A percentile compares a stretch with the other conserved stretches of the same genome.
Evolutionary conservation across 2,888 invertebrate genomes (phyloP).

Genomic region (Ophioninae sp.): DNA sequence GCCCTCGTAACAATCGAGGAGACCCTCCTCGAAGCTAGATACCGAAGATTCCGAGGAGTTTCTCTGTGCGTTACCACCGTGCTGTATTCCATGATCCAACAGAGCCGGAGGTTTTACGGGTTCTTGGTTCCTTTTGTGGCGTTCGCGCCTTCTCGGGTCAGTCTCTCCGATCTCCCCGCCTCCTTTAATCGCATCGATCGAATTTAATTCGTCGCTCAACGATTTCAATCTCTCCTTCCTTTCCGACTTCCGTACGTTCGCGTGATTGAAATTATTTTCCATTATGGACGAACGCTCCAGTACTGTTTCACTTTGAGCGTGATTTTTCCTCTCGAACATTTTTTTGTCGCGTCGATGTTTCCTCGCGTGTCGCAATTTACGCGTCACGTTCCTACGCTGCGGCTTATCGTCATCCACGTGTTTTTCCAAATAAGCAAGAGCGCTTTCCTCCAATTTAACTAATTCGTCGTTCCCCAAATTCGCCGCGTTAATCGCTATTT

Average conservation of each 20-base stretch:
- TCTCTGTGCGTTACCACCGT: slow-evolving; percentile 87
- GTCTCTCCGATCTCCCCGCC: slow-evolving; percentile 56
- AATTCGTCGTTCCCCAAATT: slow-evolving; percentile 35
- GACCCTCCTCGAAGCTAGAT: slow-evolving; percentile 91
- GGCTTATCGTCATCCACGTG: slow-evolving; percentile 56
- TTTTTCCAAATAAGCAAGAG: slow-evolving; percentile 65
- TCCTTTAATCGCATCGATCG: slow-evolving; percentile 28
- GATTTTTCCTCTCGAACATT: slow-evolving; percentile 46
- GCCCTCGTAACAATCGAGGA: slow-evolving; percentile 89
- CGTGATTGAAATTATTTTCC: slow-evolving; percentile 56
- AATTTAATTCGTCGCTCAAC: slow-evolving; percentile 41
- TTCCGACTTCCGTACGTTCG: slow-evolving; percentile 51
- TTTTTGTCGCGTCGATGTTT: slow-evolving; percentile 58
- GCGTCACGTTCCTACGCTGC: slow-evolving; percentile 54
- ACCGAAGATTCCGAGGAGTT: slow-evolving; percentile 87
- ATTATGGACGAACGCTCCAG: not conserved
- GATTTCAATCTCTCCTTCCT: slow-evolving; percentile 22
- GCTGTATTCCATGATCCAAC: slow-evolving; percentile 88
- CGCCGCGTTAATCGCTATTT: slow-evolving; percentile 1
- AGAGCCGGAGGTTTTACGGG: slow-evolving; percentile 77
- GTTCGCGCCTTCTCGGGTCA: slow-evolving; percentile 55
- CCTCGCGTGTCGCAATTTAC: slow-evolving; percentile 69
- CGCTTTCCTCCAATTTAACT: slow-evolving; percentile 47
- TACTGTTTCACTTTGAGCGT: slow-evolving; percentile 64
- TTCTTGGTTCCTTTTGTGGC: slow-evolving; percentile 68